Base-by-base conservation (phyloP, 2,888 invertebrate genomes). In the Tricholauxania praeusta region DNA sequence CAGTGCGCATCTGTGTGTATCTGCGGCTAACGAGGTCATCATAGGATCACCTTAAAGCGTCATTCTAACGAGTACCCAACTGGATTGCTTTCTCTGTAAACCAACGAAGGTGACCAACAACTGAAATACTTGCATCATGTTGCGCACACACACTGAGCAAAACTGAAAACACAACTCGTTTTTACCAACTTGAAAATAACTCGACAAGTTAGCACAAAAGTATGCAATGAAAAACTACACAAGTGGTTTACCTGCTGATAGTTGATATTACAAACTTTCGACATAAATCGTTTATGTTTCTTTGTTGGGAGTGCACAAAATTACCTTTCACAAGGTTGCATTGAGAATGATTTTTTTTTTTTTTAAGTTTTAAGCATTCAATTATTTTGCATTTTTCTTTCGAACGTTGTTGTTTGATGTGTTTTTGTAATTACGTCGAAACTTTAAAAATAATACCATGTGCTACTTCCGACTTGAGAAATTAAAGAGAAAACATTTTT, bases 151-250 rank as follows among this genome's bases (percentile, higher is more conserved):
- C 10, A 39, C 39, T 39, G 10, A 4, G 39, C 39, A 39, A 39
- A 39, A 39, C 39, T 10, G n/a, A 55, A 55, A 22, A 19, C 15
- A 12, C 15, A 12, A 22, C 19, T n/a, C 55, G 17, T 17, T 12
- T n/a, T 12, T 15, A 17, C 12, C 55, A 12, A 12, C 55, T 55
- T 5, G 55, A 19, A 57, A 19, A 22, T 7, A 57, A 17, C 57
- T n/a, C 17, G 39, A 48, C 17, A 39, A 32, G 62, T 39, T 17
- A 62, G 39, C 39, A 17, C 14, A 62, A 60, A 62, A 62, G 32
- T 62, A 62, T 62, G 62, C 62, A 48, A 62, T 62, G 48, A 47
- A 62, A 62, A 62, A 62, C n/a, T 62, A 15, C 62, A 17, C 62
- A 60, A 39, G 62, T 17, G 62, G 62, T 62, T 62, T 17, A 62